phyloP scores from a whole-genome alignment of 2,888 invertebrate genomes.

The Macrostomum cliftonense region DNA sequence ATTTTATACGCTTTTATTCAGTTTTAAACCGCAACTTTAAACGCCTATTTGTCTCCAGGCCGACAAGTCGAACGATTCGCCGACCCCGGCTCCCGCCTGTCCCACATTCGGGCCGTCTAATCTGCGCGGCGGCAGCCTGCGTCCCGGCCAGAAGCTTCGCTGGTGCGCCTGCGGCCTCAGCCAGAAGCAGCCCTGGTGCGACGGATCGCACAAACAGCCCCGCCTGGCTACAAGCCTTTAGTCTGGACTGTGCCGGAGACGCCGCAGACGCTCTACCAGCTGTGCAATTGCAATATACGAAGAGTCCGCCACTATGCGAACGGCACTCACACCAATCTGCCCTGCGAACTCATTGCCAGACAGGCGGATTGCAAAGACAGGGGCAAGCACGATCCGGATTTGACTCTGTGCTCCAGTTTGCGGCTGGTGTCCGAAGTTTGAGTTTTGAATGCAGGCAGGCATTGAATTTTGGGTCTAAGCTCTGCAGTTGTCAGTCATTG shows the following conservation, averaged over 20 bases:
- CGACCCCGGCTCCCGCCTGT: too few species aligned
- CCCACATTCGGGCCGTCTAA: too few species aligned
- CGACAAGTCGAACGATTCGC: too few species aligned
- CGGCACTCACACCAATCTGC: slow-evolving; percentile 22
- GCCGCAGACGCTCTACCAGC: slow-evolving; percentile 17
- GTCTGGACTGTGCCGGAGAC: slow-evolving; percentile 21
- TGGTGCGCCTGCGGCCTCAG: slow-evolving; percentile 33
- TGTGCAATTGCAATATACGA: slow-evolving; percentile 27
- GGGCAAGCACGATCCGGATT: slow-evolving; percentile 12
- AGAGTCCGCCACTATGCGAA: slow-evolving; percentile 24
- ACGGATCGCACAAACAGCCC: slow-evolving; percentile 18
- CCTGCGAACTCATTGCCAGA: slow-evolving; percentile 17
- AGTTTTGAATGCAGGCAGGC: too few species aligned
- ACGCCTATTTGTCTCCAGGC: too few species aligned
- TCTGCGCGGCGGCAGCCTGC: too few species aligned
- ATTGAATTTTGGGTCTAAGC: too few species aligned
- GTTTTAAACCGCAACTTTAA: too few species aligned
- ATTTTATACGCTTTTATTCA: too few species aligned
- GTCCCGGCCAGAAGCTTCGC: too few species aligned
- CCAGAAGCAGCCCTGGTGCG: slow-evolving; percentile 33
- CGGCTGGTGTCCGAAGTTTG: slow-evolving; percentile 26
- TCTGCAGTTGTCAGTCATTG: too few species aligned
- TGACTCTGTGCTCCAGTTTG: slow-evolving; percentile 24
- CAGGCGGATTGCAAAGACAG: slow-evolving; percentile 16
- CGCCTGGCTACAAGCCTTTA: slow-evolving; percentile 20